Evolutionary conservation across 2,113 vertebrate species (phyloP).

Genomic region (Andinoacara biseriatus): DNA sequence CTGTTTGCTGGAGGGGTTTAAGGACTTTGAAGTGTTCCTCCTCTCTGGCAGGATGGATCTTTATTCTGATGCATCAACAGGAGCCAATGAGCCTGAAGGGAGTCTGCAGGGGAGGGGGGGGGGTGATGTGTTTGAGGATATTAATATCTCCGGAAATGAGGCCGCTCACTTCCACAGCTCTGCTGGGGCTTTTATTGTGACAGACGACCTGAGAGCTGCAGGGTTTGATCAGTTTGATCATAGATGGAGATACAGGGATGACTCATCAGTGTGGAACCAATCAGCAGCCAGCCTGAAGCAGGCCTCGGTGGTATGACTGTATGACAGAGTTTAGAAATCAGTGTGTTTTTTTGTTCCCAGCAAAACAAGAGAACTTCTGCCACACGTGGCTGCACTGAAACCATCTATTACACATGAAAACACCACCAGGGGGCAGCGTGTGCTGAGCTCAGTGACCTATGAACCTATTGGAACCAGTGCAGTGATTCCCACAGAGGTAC

Average conservation of each 20-base stretch:
- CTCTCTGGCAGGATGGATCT: not conserved
- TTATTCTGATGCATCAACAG: conserved; percentile 10
- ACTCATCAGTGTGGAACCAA: conserved; percentile 7
- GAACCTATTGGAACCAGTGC: not conserved
- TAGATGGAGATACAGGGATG: not conserved
- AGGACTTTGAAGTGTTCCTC: not conserved
- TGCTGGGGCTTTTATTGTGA: not conserved
- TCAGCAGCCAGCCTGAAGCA: not conserved
- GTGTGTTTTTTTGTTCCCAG: not conserved
- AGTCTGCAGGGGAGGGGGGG: not conserved
- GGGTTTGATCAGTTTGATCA: conserved; percentile 3
- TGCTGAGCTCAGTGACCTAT: not conserved
- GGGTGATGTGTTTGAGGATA: conserved; percentile 56
- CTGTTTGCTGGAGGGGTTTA: not conserved
- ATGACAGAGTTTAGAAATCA: not conserved
- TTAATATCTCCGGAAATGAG: conserved; percentile 70
- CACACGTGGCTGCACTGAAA: not conserved
- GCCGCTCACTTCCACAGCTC: conserved; percentile 36
- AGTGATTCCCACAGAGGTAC: not conserved
- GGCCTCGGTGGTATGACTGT: not conserved
- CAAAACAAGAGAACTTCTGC: not conserved
- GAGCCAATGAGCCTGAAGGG: conserved; percentile 20
- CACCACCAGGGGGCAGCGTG: not conserved
- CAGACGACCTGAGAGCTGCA: conserved; percentile 3
- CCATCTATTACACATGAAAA: not conserved